Base-by-base conservation (phyloP, 2,113 vertebrate genomes). In the Petromus typicus region DNA sequence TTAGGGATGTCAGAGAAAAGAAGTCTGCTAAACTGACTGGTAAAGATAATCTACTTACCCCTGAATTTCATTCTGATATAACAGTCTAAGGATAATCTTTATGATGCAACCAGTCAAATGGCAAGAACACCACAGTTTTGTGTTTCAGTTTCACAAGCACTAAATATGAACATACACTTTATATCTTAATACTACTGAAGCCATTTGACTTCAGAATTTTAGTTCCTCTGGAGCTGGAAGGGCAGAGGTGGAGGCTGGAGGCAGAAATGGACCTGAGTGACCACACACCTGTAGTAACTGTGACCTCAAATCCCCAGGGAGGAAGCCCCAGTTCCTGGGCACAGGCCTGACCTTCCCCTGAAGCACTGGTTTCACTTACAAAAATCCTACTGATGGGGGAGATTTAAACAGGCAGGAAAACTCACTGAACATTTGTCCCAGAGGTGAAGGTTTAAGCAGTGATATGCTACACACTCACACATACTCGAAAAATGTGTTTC, bases 131-230 rank as follows among this genome's bases (percentile, higher is more conserved):
- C 57, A 12, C 7, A 61, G 43, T 25, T 10, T 94, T 87, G 84
- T 86, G 18, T 92, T 91, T 95, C 69, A 91, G 48, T 80, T 80
- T 92, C 11, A n/a, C 32, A 73, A n/a, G 76, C 30, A 93, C 76
- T 81, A 95, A 96, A 96, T 37, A 88, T 80, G 91, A 89, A 88
- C 78, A 89, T 7, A 5, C 48, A 27, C 90, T 94, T 95, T 82
- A 0, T 5, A 54, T 94, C 45, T 80, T 34, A 63, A 57, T 32
- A 7, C 27, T 23, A 23, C 18, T 48, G 51, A 61, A 84, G 95
- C 32, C 69, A 81, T 86, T 66, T 86, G 13, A 71, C 57, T 92
- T 86, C 67, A 67, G 64, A 23, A 61, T 61, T 82, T 94, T 64
- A 37, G 64, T 87, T 71, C 59, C 87, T 92, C 69, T 76, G n/a